These are phyloP conservation scores for Apamea sordens DNA, from an alignment of 2,888 invertebrate genomes.

Conservation along the genomic window DNA sequence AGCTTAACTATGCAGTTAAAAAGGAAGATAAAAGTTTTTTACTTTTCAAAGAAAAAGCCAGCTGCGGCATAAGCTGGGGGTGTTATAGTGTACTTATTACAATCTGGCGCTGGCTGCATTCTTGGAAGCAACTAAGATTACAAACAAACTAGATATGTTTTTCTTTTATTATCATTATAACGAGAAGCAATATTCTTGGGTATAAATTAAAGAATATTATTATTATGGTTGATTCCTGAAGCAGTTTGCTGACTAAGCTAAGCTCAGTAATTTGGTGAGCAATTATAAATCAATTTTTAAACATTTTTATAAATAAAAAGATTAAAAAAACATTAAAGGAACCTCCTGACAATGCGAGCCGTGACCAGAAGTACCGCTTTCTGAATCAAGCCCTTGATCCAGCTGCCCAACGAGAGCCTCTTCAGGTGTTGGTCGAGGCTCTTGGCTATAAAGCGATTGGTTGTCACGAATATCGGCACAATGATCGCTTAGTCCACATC, in stretches of 20 bases:
- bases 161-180: background rate
- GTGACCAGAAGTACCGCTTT: no score
- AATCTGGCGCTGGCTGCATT: conserved; percentile 10
- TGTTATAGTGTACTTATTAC: conserved; percentile 1
- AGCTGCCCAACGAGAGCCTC: no score
- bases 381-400: no score
- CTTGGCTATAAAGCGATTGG: no score
- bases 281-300: no score
- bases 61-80: background rate
- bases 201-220: background rate
- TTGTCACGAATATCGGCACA: no score
- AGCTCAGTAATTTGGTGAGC: background rate
- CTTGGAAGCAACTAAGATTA: conserved; percentile 8
- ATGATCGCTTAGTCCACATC: no score
- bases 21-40: background rate
- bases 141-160: background rate
- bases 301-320: no score
- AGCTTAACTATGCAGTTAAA: background rate
- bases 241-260: background rate
- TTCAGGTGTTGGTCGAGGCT: no score
- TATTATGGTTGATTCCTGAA: background rate
- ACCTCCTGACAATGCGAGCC: no score
- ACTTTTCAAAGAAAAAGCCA: conserved; percentile 3
- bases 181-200: background rate
- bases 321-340: no score